These are phyloP conservation scores for Eulemur coronatus DNA, from an alignment of 2,797 vertebrate species.

Conservation along the genomic window DNA sequence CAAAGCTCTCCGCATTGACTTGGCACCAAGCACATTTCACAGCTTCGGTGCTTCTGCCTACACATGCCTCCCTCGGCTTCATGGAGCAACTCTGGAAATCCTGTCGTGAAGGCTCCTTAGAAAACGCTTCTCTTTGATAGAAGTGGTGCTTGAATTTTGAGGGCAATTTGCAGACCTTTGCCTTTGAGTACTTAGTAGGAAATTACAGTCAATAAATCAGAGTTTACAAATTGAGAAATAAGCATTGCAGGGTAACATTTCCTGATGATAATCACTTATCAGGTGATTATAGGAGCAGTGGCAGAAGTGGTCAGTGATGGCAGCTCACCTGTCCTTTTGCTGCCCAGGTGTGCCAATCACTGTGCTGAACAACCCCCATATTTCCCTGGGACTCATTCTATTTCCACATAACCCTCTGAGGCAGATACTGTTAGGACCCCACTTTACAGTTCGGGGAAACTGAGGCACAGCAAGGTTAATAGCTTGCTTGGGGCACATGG, in stretches of 20 bases:
- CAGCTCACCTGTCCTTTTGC: fast-evolving
- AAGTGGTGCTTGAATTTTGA: not conserved
- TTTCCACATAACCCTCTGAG: too few species aligned
- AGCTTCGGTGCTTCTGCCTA: not conserved
- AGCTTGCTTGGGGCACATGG: not conserved
- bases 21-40: not conserved
- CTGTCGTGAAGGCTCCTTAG: not conserved
- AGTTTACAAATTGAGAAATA: not conserved
- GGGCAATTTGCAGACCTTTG: not conserved
- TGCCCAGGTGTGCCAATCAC: fast-evolving
- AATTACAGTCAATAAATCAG: not conserved
- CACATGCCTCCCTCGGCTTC: fast-evolving
- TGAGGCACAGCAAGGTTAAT: not conserved
- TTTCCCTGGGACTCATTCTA: not conserved
- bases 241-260: not conserved
- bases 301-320: too few species aligned
- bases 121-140: not conserved
- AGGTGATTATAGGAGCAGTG: not conserved
- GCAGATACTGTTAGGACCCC: not conserved
- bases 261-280: not conserved
- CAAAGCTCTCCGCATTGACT: not conserved
- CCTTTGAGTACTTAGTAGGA: not conserved
- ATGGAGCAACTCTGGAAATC: not conserved
- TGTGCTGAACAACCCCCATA: not conserved
- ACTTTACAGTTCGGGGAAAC: not conserved